These are phyloP conservation scores for Chiloscyllium plagiosum DNA, from an alignment of 2,113 vertebrate genomes.

Conservation along the genomic window DNA sequence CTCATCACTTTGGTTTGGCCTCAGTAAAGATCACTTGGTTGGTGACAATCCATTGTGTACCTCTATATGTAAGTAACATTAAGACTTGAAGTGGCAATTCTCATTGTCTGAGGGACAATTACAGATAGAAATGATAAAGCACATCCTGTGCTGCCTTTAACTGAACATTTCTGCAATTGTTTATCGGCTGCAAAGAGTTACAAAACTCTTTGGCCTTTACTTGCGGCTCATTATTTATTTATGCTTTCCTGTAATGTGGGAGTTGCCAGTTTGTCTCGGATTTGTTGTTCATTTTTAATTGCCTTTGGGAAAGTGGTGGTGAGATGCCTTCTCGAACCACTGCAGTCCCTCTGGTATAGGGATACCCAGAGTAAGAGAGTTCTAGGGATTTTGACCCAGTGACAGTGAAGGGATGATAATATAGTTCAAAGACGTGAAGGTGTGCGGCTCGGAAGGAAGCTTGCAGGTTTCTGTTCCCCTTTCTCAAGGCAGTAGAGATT, in stretches of 20 bases:
- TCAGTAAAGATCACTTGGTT: not conserved
- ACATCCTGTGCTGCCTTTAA: not conserved
- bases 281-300: not conserved
- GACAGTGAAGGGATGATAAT: not conserved
- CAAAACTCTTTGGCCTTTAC: not conserved
- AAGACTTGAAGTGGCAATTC: not conserved
- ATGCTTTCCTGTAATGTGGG: not conserved
- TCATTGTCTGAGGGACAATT: not conserved
- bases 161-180: not conserved
- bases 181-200: not conserved
- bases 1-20: not conserved
- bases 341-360: not conserved
- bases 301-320: not conserved
- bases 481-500: not conserved
- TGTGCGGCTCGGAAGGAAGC: not conserved
- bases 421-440: not conserved
- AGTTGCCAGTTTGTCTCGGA: not conserved
- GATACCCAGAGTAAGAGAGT: not conserved
- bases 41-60: not conserved
- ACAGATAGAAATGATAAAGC: not conserved
- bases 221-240: not conserved
- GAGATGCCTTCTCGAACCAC: not conserved
- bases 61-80: not conserved
- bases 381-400: not conserved
- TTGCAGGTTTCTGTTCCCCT: not conserved